Base-by-base conservation (phyloP, 1,140 invertebrate genomes). In the Paraescarpia echinospica region DNA sequence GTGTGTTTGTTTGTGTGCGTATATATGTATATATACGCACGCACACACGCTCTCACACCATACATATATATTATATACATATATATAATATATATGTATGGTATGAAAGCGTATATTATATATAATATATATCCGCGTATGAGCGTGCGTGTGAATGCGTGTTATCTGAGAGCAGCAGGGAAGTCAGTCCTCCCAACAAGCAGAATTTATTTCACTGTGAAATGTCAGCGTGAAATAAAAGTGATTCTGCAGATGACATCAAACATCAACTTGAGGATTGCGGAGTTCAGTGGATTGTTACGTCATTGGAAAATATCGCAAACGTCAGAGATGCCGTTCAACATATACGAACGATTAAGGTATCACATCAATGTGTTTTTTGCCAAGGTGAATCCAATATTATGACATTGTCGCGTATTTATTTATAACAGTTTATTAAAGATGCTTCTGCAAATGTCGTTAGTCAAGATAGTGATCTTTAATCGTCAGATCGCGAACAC, bases 191-290 rank as follows among this genome's bases (percentile, higher is more conserved):
- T n/a, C n/a, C n/a, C n/a, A n/a, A n/a, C n/a, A n/a, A n/a, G n/a
- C n/a, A n/a, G n/a, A n/a, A n/a, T n/a, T n/a, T n/a, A n/a, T n/a
- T n/a, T n/a, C n/a, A n/a, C n/a, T n/a, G n/a, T 41, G 41, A 41
- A 41, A 4, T 41, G 12, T 41, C 41, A 12, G 59, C 9, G 22
- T 27, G 14, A 1, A 18, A 14, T 18, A 77, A 77, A 2, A 27
- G 31, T 41, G 35, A 35, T 27, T 34, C 33, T 33, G 8, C 51
- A 92, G 92, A 88, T 92, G 92, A 92, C 51, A 33, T 92, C 31
- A 34, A 9, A 35, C 9, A 77, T n/a, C 92, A 89, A 34, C 33
- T 77, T 5, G 33, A 77, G 14, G 59, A 92, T 33, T 92, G 35
- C 33, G 59, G 59, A 35, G 92, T 48, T 77, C 35, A 12, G 48